Base-by-base conservation (phyloP, 2,797 vertebrate species). In the Dicrostonyx torquatus region DNA sequence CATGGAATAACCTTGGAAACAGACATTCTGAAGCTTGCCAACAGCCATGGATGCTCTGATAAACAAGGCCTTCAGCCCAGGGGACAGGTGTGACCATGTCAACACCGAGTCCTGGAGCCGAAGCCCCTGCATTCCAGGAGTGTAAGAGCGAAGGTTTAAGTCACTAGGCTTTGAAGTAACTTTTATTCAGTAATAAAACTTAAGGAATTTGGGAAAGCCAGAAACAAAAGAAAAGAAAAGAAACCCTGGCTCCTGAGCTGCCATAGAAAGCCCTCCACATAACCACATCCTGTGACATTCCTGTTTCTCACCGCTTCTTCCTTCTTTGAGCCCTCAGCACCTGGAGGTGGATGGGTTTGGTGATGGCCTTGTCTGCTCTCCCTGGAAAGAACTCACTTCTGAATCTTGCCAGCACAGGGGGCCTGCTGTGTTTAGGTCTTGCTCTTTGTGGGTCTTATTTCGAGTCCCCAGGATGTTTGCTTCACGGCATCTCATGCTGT, bases 141-240 rank as follows among this genome's bases (percentile, higher is more conserved):
- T 15, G 9, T 18, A 43, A 83, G 55, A 34, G 58, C 12, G 37
- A 96, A 89, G 78, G 77, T 12, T 78, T 60, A 93, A 93, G 60
- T 48, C 90, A 76, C 53, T 48, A 68, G 26, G 6, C 43, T 85
- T 90, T 37, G 34, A 89, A 12, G 17, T 68, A 55, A 77, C 53
- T 87, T 89, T 60, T 87, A 45, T 82, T 55, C 10, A 72, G 60
- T 31, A 80, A 82, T 85, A 91, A 90, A 96, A 93, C 68, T 24
- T 70, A 94, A 93, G 78, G 92, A 50, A 66, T 78, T 85, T 84
- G 20, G 34, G 86, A 96, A 94, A 85, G 43, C 70, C 43, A 78
- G 88, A 72, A 92, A 95, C 48, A 76, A 85, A 85, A 77, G 11
- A n/a, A 79, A 62, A 40, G 14, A 62, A 83, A 34, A 88, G 29